phyloP scores from a whole-genome alignment of 2,113 vertebrate genomes.

The Triplophysa siluroides region DNA sequence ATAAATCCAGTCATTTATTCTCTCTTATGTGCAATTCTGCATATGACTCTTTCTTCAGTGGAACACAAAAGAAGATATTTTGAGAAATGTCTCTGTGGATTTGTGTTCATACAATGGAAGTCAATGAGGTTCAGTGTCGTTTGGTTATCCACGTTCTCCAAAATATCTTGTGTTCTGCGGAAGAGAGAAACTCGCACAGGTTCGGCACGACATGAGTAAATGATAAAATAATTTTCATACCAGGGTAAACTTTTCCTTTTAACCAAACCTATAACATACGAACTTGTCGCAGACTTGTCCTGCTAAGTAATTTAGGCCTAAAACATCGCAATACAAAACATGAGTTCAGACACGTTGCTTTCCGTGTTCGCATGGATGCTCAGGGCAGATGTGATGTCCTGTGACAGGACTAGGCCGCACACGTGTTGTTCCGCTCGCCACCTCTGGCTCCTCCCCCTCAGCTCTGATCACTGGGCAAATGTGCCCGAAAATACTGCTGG shows the following conservation, averaged over 20 bases:
- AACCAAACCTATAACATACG: neutral
- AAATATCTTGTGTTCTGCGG: too few species aligned
- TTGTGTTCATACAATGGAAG: too few species aligned
- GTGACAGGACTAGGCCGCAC: slow-evolving; percentile 27
- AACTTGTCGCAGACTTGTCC: neutral
- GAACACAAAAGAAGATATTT: too few species aligned
- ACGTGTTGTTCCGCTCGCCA: slow-evolving; percentile 1
- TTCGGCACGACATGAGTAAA: too few species aligned
- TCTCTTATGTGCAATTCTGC: too few species aligned
- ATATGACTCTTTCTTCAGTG: too few species aligned
- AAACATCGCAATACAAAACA: neutral
- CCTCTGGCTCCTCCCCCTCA: neutral
- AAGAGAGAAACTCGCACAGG: too few species aligned
- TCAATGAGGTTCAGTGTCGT: too few species aligned
- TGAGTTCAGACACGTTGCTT: neutral
- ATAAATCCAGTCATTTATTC: too few species aligned
- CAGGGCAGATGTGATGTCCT: slow-evolving; percentile 48
- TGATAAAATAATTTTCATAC: too few species aligned
- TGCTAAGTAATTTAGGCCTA: neutral
- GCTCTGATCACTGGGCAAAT: slow-evolving; percentile 49
- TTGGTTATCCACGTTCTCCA: too few species aligned
- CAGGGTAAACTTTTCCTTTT: neutral
- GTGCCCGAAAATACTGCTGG: slow-evolving; percentile 2
- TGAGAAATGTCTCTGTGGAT: too few species aligned
- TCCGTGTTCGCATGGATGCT: slow-evolving; percentile 1